Conservation (phyloP, 2,797 vertebrate species). For the Apogon talboti region DNA sequence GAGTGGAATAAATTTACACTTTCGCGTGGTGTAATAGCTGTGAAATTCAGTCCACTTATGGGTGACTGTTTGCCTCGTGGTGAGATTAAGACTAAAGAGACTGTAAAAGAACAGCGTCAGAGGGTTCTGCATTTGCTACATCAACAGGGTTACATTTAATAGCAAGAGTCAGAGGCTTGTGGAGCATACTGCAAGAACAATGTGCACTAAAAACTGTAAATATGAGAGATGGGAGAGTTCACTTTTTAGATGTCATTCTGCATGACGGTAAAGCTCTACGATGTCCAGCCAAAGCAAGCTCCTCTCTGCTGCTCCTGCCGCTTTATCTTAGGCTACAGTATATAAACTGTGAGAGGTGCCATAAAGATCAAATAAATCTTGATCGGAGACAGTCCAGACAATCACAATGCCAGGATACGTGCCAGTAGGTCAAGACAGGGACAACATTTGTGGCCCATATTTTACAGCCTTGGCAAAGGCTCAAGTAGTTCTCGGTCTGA, state of each 20-base stretch:
- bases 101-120: constrained; percentile 60
- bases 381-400: constrained; percentile 63
- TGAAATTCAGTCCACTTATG: constrained; percentile 65
- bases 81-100: constrained; percentile 74
- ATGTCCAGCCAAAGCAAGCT: constrained; percentile 14
- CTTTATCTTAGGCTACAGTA: constrained; percentile 63
- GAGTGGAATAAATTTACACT: constrained; percentile 41
- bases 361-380: constrained; percentile 78
- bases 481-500: constrained; percentile 66
- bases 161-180: constrained; percentile 53
- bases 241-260: constrained; percentile 11
- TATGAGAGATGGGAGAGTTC: constrained; percentile 10
- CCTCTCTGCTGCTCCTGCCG: constrained; percentile 17
- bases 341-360: constrained; percentile 64
- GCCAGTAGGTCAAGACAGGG: constrained; percentile 69
- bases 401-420: constrained; percentile 69
- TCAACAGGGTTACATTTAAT: constrained; percentile 62
- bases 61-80: constrained; percentile 62
- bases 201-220: constrained; percentile 14
- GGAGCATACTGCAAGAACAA: constrained; percentile 37
- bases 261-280: constrained; percentile 1
- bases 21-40: constrained; percentile 36
- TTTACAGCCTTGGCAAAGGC: constrained; percentile 67
- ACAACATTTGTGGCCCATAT: constrained; percentile 74
- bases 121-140: constrained; percentile 64